Conservation (phyloP, 1,140 invertebrate genomes). For the Lutraria rhynchaena region DNA sequence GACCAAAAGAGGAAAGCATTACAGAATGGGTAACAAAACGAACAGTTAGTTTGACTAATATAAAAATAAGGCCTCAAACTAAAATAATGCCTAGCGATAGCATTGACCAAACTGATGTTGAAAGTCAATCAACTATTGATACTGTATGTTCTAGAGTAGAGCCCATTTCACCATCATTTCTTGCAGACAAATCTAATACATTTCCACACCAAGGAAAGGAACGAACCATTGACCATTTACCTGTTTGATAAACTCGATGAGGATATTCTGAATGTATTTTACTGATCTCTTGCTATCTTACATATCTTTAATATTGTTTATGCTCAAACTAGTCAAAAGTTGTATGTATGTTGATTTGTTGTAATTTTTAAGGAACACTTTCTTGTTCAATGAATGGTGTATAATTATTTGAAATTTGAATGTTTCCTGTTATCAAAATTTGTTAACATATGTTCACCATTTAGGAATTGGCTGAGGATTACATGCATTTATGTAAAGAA, state of each 20-base stretch:
- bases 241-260: constrained; percentile 43
- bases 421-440: no score
- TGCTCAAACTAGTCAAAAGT: no score
- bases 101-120: constrained; percentile 49
- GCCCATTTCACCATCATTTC: neutral
- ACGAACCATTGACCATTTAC: constrained; percentile 12
- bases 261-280: no score
- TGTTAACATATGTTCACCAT: no score
- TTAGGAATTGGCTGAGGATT: no score
- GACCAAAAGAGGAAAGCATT: constrained; percentile 73
- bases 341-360: no score
- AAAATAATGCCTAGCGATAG: constrained; percentile 51
- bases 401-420: no score
- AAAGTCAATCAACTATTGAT: constrained; percentile 50
- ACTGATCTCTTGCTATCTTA: no score
- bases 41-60: constrained; percentile 69
- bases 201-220: neutral
- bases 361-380: no score
- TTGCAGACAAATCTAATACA: constrained; percentile 1
- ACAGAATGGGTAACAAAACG: constrained; percentile 73
- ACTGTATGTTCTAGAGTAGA: constrained; percentile 35
- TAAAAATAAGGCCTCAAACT: constrained; percentile 62
- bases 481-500: no score
- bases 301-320: no score
- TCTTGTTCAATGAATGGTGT: no score